phyloP scores from a whole-genome alignment of 2,113 vertebrate species.

The Lagopus muta region DNA sequence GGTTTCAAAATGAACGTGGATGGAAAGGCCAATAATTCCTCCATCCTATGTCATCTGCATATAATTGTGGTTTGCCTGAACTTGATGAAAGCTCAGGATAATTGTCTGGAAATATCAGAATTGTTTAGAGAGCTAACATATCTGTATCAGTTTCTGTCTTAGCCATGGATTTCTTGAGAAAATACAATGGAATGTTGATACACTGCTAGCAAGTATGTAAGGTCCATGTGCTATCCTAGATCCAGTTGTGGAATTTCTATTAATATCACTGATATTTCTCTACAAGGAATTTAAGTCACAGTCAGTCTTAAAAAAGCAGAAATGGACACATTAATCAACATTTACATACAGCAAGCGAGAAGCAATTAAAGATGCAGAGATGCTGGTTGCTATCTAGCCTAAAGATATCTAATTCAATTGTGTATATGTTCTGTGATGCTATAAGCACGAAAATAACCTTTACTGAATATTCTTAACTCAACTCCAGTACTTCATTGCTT shows the following conservation, averaged over 20 bases:
- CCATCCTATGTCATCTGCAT: slow-evolving; percentile 9
- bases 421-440: neutral
- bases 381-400: neutral
- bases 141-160: neutral
- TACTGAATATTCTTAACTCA: neutral
- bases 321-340: neutral
- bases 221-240: neutral
- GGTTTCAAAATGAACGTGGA: slow-evolving; percentile 48
- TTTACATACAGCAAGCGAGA: neutral
- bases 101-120: neutral
- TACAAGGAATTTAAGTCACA: neutral
- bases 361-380: neutral
- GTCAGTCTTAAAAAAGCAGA: neutral
- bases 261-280: neutral
- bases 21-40: slow-evolving; percentile 54
- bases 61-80: slow-evolving; percentile 45
- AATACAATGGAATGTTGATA: neutral
- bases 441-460: neutral
- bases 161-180: neutral
- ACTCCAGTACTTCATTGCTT: neutral
- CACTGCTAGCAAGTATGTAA: neutral
- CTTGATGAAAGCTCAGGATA: neutral
- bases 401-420: neutral
- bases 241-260: neutral
- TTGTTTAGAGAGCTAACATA: neutral